phyloP scores from a whole-genome alignment of 1,140 invertebrate genomes.

The Tribolium castaneum region DNA sequence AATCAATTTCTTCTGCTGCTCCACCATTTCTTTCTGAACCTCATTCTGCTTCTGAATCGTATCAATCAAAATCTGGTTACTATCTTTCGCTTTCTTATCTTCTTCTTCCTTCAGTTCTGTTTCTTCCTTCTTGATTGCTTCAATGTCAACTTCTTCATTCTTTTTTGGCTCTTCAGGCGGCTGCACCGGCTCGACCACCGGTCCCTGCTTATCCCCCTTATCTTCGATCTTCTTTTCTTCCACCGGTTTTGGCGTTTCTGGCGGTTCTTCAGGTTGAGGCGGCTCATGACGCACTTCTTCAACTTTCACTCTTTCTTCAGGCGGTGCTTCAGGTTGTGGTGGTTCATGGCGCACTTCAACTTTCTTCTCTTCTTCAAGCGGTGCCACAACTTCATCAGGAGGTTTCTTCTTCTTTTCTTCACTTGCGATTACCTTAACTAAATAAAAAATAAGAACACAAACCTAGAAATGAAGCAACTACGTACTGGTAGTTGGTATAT shows the following conservation, averaged over 20 bases:
- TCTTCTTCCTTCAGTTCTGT: constrained; percentile 65
- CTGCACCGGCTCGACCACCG: constrained; percentile 25
- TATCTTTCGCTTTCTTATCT: constrained; percentile 62
- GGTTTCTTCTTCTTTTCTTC: constrained; percentile 3
- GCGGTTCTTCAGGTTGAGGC: constrained; percentile 67
- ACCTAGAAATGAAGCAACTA: not conserved
- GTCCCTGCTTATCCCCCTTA: not conserved
- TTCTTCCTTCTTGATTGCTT: constrained; percentile 69
- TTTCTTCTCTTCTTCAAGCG: not conserved
- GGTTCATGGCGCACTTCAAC: too few relatives aligned
- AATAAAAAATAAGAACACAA: not conserved
- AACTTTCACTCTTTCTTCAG: constrained; percentile 32
- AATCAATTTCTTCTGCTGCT: constrained; percentile 65
- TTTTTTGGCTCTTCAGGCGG: constrained; percentile 34
- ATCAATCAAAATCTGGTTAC: constrained; percentile 65
- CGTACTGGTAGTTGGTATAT: constrained; percentile 15
- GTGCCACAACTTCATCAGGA: not conserved
- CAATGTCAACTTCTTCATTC: constrained; percentile 60
- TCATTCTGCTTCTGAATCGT: constrained; percentile 70
- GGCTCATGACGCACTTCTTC: constrained; percentile 65
- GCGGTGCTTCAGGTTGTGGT: not conserved
- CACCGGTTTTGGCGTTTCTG: constrained; percentile 21
- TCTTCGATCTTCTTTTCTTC: constrained; percentile 29
- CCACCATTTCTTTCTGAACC: constrained; percentile 64
- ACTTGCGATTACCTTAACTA: not conserved